Conservation (phyloP, 2,888 invertebrate species). For the Phyto melanocephala region DNA sequence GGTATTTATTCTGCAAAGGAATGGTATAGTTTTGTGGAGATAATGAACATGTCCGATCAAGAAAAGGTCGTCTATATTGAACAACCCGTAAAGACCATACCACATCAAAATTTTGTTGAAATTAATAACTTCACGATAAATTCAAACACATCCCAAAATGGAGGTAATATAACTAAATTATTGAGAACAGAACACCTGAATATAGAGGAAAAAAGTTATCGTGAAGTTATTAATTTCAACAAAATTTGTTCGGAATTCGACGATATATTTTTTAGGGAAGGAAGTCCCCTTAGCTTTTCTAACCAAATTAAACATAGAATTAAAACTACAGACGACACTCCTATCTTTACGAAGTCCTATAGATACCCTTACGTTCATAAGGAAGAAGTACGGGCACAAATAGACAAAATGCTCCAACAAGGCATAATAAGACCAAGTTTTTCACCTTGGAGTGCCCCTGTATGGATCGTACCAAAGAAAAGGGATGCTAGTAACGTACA, state of each 20-base stretch:
- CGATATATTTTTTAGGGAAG: not conserved
- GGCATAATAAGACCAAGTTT: conserved; percentile 40
- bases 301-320: not conserved
- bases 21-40: no score
- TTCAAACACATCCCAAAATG: not conserved
- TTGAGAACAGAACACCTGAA: not conserved
- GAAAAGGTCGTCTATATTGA: conserved; percentile 48
- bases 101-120: conserved; percentile 36
- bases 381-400: not conserved
- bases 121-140: conserved; percentile 43
- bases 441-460: conserved; percentile 26
- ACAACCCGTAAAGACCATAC: conserved; percentile 51
- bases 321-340: not conserved
- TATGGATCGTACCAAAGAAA: conserved; percentile 38
- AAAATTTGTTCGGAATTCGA: not conserved
- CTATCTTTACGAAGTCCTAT: not conserved
- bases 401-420: not conserved
- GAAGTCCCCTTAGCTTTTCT: not conserved
- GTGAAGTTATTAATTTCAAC: no score
- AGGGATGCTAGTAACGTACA: conserved; percentile 27
- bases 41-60: no score
- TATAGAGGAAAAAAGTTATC: not conserved
- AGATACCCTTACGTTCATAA: conserved; percentile 1
- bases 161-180: not conserved
- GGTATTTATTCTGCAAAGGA: no score